Conservation (phyloP, 2,888 invertebrate genomes). For the Malthinus flaveolus region DNA sequence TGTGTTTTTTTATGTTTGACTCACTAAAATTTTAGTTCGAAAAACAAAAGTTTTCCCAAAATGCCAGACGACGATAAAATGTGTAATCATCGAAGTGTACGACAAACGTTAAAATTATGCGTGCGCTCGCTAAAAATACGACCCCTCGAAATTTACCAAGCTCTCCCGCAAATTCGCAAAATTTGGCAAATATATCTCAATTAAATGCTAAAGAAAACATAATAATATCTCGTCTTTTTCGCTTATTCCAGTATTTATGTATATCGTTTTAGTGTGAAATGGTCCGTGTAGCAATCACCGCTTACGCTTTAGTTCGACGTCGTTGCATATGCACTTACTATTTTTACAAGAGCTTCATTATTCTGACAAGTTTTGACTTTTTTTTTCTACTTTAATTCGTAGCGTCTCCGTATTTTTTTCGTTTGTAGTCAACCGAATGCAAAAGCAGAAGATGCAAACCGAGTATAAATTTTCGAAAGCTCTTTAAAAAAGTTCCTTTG, state of each 20-base stretch:
- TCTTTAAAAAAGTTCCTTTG: too few species aligned
- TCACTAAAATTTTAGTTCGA: conserved; percentile 11
- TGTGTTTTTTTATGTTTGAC: conserved; percentile 8
- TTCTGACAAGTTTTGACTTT: too few species aligned
- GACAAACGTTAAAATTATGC: conserved; percentile 2
- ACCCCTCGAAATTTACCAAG: conserved; percentile 15
- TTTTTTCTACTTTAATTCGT: too few species aligned
- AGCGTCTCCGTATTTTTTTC: too few species aligned
- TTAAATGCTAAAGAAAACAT: conserved; percentile 35
- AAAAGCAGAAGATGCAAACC: too few species aligned
- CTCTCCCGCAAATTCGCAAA: conserved; percentile 29
- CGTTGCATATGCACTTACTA: conserved; percentile 25
- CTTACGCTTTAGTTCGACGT: conserved; percentile 36
- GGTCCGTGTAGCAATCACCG: conserved; percentile 41
- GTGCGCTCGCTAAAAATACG: background rate
- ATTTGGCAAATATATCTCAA: conserved; percentile 39
- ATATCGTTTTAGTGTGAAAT: conserved; percentile 42
- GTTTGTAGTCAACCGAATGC: too few species aligned
- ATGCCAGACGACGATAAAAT: background rate
- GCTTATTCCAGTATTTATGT: conserved; percentile 45
- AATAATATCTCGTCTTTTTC: conserved; percentile 36
- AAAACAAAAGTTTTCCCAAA: conserved; percentile 1
- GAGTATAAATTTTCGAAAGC: too few species aligned
- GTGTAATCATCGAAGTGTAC: background rate
- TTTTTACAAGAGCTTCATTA: background rate